Base-by-base conservation (phyloP, 2,888 invertebrate genomes). In the Resseliella maxima region DNA sequence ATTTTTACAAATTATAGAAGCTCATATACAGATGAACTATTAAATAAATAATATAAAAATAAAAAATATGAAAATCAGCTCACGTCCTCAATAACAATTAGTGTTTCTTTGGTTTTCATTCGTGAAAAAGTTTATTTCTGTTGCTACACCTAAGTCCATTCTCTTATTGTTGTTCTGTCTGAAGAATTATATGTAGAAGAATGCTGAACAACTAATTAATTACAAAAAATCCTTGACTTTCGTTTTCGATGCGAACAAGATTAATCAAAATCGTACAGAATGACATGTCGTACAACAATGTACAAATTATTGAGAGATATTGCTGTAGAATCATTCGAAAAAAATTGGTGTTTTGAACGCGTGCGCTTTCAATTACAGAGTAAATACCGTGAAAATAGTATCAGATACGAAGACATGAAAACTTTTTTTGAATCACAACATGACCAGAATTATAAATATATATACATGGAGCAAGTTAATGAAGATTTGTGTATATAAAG, bases 211-310 rank as follows among this genome's bases (percentile, higher is more conserved):
- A 72, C 72, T 31, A 18, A 31, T 72, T 72, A 72, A 72, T 72
- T 72, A 72, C 83, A 38, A 12, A 83, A 83, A 83, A 83, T 83
- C 83, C 83, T 83, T 83, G 83, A 83, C 83, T 83, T 83, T 83
- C 38, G 83, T 38, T 83, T 83, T 83, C 41, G 12, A 72, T 35
- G 31, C 36, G 36, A 35, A 36, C 83, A 83, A 72, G 72, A 72
- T 72, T 35, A 72, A 72, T 72, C 31, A 72, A 35, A 35, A 31
- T 31, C 15, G 72, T 83, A 24, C 5, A 38, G n/a, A n/a, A n/a
- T n/a, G n/a, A n/a, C n/a, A n/a, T n/a, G n/a, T n/a, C n/a, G n/a
- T n/a, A n/a, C n/a, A n/a, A n/a, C n/a, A n/a, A n/a, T n/a, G n/a
- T 83, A 38, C 38, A 38, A 83, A 83, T 83, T 38, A 38, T 83